Percentiles rank a stretch among this genome's conserved stretches.
Conservation (phyloP, 2,113 vertebrate species). For the Rhynchomys soricoides region DNA sequence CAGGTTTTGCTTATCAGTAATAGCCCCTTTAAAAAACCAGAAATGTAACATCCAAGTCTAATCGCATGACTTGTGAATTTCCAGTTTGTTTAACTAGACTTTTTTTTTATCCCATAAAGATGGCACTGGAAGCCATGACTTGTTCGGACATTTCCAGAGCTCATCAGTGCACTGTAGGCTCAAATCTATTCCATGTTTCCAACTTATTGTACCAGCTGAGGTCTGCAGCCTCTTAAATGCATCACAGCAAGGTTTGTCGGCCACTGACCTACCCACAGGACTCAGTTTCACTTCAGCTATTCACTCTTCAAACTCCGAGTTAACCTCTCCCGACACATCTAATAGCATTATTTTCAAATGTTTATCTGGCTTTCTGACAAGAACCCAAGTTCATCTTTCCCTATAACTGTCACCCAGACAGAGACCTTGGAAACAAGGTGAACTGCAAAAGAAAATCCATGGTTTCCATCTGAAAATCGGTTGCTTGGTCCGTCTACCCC, state of each 20-base stretch:
- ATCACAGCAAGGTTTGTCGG: background rate
- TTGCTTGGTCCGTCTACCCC: background rate
- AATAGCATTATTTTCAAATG: background rate
- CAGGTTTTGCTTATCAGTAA: background rate
- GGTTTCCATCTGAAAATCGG: background rate
- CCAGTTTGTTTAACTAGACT: background rate
- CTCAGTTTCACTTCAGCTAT: background rate
- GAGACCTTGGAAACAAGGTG: background rate
- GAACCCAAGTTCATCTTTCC: background rate
- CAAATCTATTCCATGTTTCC: background rate
- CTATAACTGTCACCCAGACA: background rate
- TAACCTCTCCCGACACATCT: background rate
- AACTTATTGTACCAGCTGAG: background rate
- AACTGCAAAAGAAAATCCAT: background rate
- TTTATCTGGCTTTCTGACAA: background rate
- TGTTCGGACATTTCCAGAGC: background rate
- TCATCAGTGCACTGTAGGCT: background rate
- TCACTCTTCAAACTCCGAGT: background rate
- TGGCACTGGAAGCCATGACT: background rate
- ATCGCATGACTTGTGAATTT: background rate
- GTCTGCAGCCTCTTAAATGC: background rate
- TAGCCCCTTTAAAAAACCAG: background rate
- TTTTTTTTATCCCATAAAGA: background rate
- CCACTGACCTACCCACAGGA: background rate
- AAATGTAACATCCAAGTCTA: background rate